A percentile compares a stretch with the other conserved stretches of the same genome.
Evolutionary conservation across 2,797 vertebrate species (phyloP).

Genomic region (Pipistrellus nathusii): DNA sequence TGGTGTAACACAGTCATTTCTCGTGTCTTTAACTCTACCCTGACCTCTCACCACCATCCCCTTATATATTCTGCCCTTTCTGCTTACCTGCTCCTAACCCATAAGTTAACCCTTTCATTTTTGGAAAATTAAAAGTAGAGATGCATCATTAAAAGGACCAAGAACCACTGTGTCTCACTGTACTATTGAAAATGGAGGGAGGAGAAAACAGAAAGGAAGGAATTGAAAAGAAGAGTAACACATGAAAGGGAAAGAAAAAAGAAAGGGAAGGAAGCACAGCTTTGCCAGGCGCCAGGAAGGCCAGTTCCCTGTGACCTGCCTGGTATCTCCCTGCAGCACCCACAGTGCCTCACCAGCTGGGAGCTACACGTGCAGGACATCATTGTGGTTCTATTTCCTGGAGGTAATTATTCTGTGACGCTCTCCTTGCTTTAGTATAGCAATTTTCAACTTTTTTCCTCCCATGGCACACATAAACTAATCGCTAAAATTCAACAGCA

Average conservation of each 20-base stretch:
- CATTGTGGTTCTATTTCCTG: background rate
- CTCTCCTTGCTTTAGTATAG: background rate
- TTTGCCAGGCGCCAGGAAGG: background rate
- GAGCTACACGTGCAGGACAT: accelerated
- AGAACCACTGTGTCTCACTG: background rate
- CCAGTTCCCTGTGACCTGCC: background rate
- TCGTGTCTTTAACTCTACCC: background rate
- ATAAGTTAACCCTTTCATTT: background rate
- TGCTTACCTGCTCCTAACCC: background rate
- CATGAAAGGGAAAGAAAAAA: background rate
- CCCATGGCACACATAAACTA: background rate
- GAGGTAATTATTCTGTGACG: background rate
- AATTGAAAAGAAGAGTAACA: background rate
- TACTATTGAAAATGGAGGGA: background rate
- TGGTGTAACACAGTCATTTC: accelerated
- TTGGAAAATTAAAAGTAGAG: background rate
- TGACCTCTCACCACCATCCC: background rate
- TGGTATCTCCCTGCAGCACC: background rate
- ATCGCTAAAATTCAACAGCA: background rate
- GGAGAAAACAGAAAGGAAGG: background rate
- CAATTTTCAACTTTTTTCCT: background rate
- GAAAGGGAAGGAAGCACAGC: background rate
- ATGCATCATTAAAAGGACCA: background rate
- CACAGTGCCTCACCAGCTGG: too few species aligned
- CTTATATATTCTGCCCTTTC: background rate